phyloP scores from a whole-genome alignment of 2,888 invertebrate genomes.

The Balanococcus diminutus region DNA sequence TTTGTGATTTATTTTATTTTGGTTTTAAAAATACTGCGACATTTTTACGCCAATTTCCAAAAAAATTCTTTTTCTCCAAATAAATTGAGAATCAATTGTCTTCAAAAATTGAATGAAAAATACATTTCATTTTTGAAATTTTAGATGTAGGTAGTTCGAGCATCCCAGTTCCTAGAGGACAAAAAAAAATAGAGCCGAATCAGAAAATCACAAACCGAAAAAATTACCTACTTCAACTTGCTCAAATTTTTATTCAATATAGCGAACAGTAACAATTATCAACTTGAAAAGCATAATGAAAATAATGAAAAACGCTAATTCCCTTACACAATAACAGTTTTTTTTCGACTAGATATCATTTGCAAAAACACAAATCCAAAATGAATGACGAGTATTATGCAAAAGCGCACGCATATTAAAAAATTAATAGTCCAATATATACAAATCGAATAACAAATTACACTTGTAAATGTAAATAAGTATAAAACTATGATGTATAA shows the following conservation, averaged over 20 bases:
- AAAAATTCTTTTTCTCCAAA: no score
- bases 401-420: slow-evolving; percentile 35
- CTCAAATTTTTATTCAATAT: slow-evolving; percentile 37
- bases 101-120: no score
- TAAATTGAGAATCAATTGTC: no score
- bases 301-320: slow-evolving; percentile 35
- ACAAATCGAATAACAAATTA: slow-evolving; percentile 32
- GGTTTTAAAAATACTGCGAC: no score
- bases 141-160: no score
- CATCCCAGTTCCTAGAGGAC: no score
- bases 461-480: slow-evolving; percentile 37
- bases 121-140: no score
- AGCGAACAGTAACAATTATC: slow-evolving; percentile 54
- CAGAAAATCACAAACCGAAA: background rate
- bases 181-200: no score
- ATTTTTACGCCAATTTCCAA: no score
- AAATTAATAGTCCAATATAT: slow-evolving; percentile 15
- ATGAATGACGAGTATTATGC: slow-evolving; percentile 39
- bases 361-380: slow-evolving; percentile 23
- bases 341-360: slow-evolving; percentile 31
- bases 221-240: background rate
- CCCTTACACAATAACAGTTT: slow-evolving; percentile 4
- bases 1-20: no score
- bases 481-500: slow-evolving; percentile 39
- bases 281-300: slow-evolving; percentile 48